A percentile compares a stretch with the other conserved stretches of the same genome.
Conservation (phyloP, 2,113 vertebrate genomes). For the Microcebus lehilahytsara region DNA sequence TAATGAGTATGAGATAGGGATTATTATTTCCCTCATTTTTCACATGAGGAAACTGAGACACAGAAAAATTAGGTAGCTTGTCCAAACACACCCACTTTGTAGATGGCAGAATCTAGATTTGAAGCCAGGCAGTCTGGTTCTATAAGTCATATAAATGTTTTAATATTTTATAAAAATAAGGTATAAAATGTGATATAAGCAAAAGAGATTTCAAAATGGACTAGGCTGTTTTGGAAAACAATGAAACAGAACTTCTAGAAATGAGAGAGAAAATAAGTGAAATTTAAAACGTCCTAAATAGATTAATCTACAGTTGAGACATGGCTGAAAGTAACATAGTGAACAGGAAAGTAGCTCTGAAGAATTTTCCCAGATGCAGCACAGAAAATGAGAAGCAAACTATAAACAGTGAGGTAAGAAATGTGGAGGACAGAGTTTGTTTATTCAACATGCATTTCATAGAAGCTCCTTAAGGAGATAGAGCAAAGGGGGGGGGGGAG, state of each 20-base stretch:
- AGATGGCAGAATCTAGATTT: background rate
- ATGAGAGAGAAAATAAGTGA: background rate
- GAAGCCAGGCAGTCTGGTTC: background rate
- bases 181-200: background rate
- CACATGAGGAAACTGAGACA: background rate
- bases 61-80: background rate
- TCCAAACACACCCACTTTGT: background rate
- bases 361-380: background rate
- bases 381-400: background rate
- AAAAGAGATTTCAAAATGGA: background rate
- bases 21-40: background rate
- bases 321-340: background rate
- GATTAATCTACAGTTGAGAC: background rate
- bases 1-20: background rate
- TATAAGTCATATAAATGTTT: background rate
- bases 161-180: background rate
- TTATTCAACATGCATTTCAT: rapidly evolving
- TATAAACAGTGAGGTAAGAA: background rate
- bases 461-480: background rate
- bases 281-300: background rate
- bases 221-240: background rate
- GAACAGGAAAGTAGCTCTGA: background rate
- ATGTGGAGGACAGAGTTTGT: rapidly evolving
- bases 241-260: background rate
- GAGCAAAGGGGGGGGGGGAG: background rate